Percentiles rank a stretch among this genome's conserved stretches.
Conservation (phyloP, 1,140 invertebrate species). For the Drosophila micromelanica region DNA sequence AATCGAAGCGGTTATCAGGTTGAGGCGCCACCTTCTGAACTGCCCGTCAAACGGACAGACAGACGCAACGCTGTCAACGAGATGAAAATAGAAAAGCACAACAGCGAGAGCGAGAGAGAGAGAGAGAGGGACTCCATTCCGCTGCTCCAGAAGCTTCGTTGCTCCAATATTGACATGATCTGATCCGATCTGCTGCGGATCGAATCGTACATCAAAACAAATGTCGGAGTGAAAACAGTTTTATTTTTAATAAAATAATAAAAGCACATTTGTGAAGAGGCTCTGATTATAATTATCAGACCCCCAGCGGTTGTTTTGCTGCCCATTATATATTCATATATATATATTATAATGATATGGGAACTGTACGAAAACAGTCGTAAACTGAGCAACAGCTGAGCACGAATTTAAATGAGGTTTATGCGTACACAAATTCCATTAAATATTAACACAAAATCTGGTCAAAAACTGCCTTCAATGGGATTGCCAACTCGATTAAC, state of each 20-base stretch:
- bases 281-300: constrained; percentile 25
- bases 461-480: too few species aligned
- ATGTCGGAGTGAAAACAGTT: constrained; percentile 25
- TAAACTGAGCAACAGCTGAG: constrained; percentile 14
- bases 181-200: not conserved
- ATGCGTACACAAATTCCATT: too few species aligned
- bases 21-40: constrained; percentile 44
- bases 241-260: constrained; percentile 34
- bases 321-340: constrained; percentile 15
- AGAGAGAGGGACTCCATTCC: not conserved
- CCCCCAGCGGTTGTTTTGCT: constrained; percentile 28
- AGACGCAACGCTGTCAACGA: constrained; percentile 15
- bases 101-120: not conserved
- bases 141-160: constrained; percentile 8
- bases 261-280: constrained; percentile 8
- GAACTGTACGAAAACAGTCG: constrained; percentile 15
- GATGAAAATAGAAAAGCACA: not conserved
- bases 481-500: too few species aligned
- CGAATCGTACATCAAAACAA: constrained; percentile 27
- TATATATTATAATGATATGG: constrained; percentile 14
- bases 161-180: constrained; percentile 10
- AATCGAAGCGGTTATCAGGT: constrained; percentile 65
- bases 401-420: constrained; percentile 1
- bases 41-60: constrained; percentile 25
- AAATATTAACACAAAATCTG: too few species aligned